These are phyloP conservation scores for Caenorhabditis afra DNA, from an alignment of 2,888 invertebrate species.

Conservation along the genomic window DNA sequence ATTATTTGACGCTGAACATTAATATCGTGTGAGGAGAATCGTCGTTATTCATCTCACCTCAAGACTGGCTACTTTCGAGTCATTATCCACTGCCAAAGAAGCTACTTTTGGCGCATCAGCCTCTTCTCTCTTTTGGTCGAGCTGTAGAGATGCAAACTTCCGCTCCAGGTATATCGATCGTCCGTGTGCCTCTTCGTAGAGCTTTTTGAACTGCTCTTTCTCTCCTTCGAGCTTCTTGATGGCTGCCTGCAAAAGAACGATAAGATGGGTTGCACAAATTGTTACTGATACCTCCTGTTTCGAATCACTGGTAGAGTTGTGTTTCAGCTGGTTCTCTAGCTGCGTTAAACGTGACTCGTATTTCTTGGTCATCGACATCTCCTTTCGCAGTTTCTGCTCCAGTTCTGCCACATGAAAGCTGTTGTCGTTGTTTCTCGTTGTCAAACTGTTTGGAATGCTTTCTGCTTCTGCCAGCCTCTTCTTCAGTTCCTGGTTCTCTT, in stretches of 20 bases:
- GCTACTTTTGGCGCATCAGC: constrained; percentile 23
- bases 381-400: constrained; percentile 54
- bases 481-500: constrained; percentile 57
- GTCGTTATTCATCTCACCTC: constrained; percentile 21
- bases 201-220: constrained; percentile 57
- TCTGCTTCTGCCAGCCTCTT: constrained; percentile 50
- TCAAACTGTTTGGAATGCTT: constrained; percentile 16
- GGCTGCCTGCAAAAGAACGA: constrained; percentile 10
- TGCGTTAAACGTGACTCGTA: constrained; percentile 47
- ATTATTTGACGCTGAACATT: constrained; percentile 49
- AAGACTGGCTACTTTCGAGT: constrained; percentile 25
- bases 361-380: constrained; percentile 46
- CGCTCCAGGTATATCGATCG: constrained; percentile 54
- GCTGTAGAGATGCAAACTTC: constrained; percentile 55
- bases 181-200: constrained; percentile 57
- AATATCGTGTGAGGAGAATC: background rate
- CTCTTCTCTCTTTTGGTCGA: constrained; percentile 49
- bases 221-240: constrained; percentile 44
- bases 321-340: constrained; percentile 40
- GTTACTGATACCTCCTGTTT: too few relatives aligned
- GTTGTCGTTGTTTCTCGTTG: constrained; percentile 25
- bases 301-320: background rate
- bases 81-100: constrained; percentile 22
- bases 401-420: constrained; percentile 57
- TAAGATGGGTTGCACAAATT: background rate